Percentiles rank a stretch among this genome's conserved stretches.
phyloP scores from a whole-genome alignment of 2,888 invertebrate genomes.

The Drosophila putrida region DNA sequence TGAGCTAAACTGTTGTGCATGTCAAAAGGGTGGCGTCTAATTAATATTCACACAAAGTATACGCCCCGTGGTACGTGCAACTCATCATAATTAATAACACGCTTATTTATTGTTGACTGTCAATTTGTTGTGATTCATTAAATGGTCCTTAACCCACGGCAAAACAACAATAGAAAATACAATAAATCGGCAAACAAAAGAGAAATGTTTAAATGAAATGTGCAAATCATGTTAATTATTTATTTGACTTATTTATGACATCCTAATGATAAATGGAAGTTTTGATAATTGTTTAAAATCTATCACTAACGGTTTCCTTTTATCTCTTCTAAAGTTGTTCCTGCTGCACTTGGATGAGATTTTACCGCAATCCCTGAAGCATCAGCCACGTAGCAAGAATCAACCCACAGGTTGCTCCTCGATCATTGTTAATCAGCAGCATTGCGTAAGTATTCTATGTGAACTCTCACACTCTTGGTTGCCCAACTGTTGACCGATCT shows the following conservation, averaged over 20 bases:
- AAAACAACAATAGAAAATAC: neutral
- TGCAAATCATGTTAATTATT: neutral
- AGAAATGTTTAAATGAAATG: constrained; percentile 12
- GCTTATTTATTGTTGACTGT: constrained; percentile 2
- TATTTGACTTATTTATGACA: neutral
- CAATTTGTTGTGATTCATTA: constrained; percentile 16
- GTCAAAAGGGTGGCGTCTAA: neutral
- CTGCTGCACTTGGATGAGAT: constrained; percentile 94
- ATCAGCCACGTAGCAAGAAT: constrained; percentile 83
- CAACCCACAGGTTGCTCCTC: constrained; percentile 91
- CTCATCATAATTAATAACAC: constrained; percentile 32
- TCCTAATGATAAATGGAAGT: constrained; percentile 9
- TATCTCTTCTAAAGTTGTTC: constrained; percentile 88
- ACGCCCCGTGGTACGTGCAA: constrained; percentile 22
- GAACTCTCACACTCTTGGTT: neutral
- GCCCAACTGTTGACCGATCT: neutral
- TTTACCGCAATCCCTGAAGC: constrained; percentile 86
- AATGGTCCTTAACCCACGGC: constrained; percentile 23
- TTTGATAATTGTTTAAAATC: too few relatives aligned
- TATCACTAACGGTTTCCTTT: too few relatives aligned
- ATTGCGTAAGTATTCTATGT: constrained; percentile 86
- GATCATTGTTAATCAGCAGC: constrained; percentile 89
- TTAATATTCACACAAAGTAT: constrained; percentile 18
- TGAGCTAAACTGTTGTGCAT: constrained; percentile 17
- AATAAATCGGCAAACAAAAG: constrained; percentile 14